Evolutionary conservation across 2,888 invertebrate genomes (phyloP).

Genomic region (Acanthoscelides obtectus): DNA sequence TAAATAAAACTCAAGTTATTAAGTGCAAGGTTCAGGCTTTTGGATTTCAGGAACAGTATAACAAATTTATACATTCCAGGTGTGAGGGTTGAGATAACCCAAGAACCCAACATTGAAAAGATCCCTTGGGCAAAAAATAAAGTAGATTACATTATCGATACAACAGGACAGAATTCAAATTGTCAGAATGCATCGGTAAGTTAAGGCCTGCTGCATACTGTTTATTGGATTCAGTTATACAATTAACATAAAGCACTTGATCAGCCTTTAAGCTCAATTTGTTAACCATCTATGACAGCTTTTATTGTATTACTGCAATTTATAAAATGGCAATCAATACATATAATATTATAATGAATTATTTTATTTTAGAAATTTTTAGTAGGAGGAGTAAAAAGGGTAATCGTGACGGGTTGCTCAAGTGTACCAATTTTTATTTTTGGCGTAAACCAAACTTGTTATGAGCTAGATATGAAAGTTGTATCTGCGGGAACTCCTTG

Average conservation of each 20-base stretch:
- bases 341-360: no score
- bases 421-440: slow-evolving; percentile 23
- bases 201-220: neutral
- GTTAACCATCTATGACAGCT: no score
- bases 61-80: slow-evolving; percentile 8
- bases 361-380: slow-evolving; percentile 17
- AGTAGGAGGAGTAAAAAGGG: slow-evolving; percentile 20
- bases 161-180: slow-evolving; percentile 21
- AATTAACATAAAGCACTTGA: neutral
- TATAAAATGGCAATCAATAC: no score
- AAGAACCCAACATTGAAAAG: slow-evolving; percentile 15
- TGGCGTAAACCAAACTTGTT: slow-evolving; percentile 26
- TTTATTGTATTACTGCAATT: no score
- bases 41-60: no score
- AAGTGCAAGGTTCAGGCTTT: no score
- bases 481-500: slow-evolving; percentile 20
- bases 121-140: slow-evolving; percentile 23
- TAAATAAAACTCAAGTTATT: no score
- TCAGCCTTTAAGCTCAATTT: no score
- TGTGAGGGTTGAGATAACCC: slow-evolving; percentile 17
- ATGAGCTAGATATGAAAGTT: slow-evolving; percentile 21
- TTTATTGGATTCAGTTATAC: neutral
- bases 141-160: slow-evolving; percentile 23
- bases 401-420: slow-evolving; percentile 22
- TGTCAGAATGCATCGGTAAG: slow-evolving; percentile 23